These are phyloP conservation scores for Rhynchophorus ferrugineus DNA, from an alignment of 1,140 invertebrate genomes.

Conservation along the genomic window DNA sequence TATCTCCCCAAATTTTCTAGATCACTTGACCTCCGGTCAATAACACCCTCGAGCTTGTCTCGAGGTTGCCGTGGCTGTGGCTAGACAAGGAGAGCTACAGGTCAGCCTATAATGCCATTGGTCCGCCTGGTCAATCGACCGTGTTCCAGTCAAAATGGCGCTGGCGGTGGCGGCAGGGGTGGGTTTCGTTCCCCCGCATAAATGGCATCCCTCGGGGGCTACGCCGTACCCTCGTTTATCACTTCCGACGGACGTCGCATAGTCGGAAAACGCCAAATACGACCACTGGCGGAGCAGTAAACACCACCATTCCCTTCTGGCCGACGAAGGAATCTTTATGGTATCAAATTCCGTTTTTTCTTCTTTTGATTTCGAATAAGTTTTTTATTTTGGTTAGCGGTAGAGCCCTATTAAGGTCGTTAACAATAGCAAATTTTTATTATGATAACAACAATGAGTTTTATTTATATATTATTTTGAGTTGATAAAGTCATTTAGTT, in stretches of 20 bases:
- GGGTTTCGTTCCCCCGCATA: conserved; percentile 12
- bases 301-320: conserved; percentile 7
- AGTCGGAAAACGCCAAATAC: conserved; percentile 13
- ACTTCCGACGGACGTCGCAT: conserved; percentile 23
- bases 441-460: no score
- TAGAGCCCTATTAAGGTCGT: no score
- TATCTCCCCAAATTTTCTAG: not conserved
- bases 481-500: no score
- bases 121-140: conserved; percentile 25
- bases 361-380: no score
- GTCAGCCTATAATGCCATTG: conserved; percentile 24
- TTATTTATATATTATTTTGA: no score
- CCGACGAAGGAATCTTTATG: no score
- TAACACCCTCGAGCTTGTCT: conserved; percentile 7
- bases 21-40: conserved; percentile 18
- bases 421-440: no score
- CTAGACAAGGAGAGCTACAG: conserved; percentile 15
- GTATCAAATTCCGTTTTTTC: no score
- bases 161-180: conserved; percentile 10
- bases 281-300: conserved; percentile 1
- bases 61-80: not conserved
- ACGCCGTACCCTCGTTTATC: conserved; percentile 21
- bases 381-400: no score
- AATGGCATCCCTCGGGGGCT: conserved; percentile 17
- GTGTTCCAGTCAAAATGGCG: conserved; percentile 24